Evolutionary conservation across 2,888 invertebrate genomes (phyloP).

Genomic region (Ichneumoninae sp.): DNA sequence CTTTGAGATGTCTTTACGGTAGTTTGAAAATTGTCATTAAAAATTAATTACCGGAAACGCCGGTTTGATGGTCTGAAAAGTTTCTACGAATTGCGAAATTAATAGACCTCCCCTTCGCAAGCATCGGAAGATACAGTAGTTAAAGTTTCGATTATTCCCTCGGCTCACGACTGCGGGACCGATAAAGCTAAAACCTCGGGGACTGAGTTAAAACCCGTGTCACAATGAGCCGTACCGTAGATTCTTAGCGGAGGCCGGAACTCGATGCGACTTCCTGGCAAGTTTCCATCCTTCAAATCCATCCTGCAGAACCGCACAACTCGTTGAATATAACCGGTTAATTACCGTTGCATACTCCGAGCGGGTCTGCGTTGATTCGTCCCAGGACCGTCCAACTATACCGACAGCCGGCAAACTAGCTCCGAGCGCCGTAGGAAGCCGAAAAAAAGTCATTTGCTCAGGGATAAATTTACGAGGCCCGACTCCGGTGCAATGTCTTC

Average conservation of each 20-base stretch:
- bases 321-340: conserved; percentile 28
- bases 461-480: conserved; percentile 63
- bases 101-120: neutral
- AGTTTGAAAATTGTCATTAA: neutral
- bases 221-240: neutral
- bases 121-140: neutral
- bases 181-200: neutral
- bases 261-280: conserved; percentile 26
- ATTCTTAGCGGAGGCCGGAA: neutral
- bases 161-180: neutral
- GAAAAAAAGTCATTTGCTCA: conserved; percentile 44
- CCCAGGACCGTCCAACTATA: conserved; percentile 6
- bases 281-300: conserved; percentile 33
- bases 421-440: conserved; percentile 17
- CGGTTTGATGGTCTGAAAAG: neutral
- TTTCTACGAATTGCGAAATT: neutral
- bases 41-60: neutral
- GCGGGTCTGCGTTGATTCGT: neutral
- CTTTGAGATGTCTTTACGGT: neutral
- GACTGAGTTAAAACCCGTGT: neutral
- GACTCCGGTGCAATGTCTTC: conserved; percentile 44
- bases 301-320: conserved; percentile 13
- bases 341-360: conserved; percentile 23
- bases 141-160: conserved; percentile 2
- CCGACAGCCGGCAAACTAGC: conserved; percentile 17